These are phyloP conservation scores for Gallinago solitaria DNA, from an alignment of 2,797 vertebrate species.

Conservation along the genomic window DNA sequence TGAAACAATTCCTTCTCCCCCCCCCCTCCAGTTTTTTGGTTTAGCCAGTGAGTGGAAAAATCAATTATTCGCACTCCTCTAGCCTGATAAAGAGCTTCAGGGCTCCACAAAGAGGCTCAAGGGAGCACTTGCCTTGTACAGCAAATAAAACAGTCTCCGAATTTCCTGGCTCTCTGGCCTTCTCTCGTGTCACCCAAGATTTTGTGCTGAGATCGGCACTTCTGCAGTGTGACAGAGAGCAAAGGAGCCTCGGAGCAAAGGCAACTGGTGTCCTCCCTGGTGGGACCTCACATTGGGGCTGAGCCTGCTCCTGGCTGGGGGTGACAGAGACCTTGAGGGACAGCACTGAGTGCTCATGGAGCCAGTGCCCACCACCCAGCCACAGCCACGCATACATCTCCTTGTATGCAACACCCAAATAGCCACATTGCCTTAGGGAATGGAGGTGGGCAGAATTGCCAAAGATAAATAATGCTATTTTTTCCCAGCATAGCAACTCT, in stretches of 20 bases:
- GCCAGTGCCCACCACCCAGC: neutral
- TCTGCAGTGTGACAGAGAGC: fast-evolving
- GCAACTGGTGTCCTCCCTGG: fast-evolving
- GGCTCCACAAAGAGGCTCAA: slow-evolving; percentile 24
- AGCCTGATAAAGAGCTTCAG: slow-evolving; percentile 3
- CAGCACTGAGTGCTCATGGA: fast-evolving
- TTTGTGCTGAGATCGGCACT: neutral
- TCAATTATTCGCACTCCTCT: slow-evolving; percentile 56
- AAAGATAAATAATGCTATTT: neutral
- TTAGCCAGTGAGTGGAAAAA: slow-evolving; percentile 62
- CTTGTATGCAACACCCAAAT: neutral
- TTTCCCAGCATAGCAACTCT: neutral
- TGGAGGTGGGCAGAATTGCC: neutral
- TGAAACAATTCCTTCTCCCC: slow-evolving; percentile 36
- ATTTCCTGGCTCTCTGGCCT: neutral
- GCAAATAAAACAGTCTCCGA: neutral
- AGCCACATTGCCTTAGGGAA: neutral
- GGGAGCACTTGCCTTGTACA: neutral
- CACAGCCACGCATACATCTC: neutral
- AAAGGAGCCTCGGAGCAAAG: neutral
- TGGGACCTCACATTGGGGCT: neutral
- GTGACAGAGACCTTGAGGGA: neutral
- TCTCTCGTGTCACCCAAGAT: neutral
- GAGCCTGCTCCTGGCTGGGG: fast-evolving
- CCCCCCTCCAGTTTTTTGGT: neutral